Evolutionary conservation across 2,113 vertebrate genomes (phyloP), one percentile per base, ranked within the genome.

Genomic region (Rhinopithecus roxellana): DNA sequence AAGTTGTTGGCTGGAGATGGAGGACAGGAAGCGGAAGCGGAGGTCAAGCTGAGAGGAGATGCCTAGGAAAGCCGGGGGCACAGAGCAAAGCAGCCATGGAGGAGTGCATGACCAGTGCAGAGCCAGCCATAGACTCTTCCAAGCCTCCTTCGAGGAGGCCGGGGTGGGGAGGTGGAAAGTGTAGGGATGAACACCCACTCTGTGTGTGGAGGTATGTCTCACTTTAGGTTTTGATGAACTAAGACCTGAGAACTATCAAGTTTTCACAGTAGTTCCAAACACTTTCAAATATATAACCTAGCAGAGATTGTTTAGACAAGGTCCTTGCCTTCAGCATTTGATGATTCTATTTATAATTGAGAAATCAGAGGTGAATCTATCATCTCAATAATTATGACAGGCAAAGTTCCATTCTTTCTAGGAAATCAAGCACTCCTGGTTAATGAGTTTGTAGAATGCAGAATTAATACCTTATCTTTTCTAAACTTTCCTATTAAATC

Each of bases 51-150:
- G 38, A 35, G n/a, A 81, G 38, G 43, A n/a, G 90, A 32, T 16
- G 32, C 20, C 32, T 8, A 5, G 4, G 75, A 30, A 69, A 45
- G 10, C 18, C 0, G 38, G 38, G 10, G 16, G 27, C 48, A 14
- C 57, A 43, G 40, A 80, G 40, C 23, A 45, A 69, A n/a, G 45
- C 23, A 27, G 61, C 9, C 22, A 6, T 0, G 5, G 40, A 77
- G 1, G 5, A 6, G 2, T 6, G 1, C 64, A 6, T 1, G 84
- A 30, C 50, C 59, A 61, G 4, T 0, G 2, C 22, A 2, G 30
- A 85, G 35, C 38, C 23, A 38, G 32, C 27, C n/a, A 5, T 10
- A 3, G 30, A 25, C 78, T 67, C 5, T 32, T 11, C 25, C 40
- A n/a, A n/a, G 57, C 13, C 10, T 18, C 2, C 32, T 35, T 64